Evolutionary conservation across 35 echinoderm and acorn worm genomes (phyloP).

Genomic region (Holothuria glaberrima): DNA sequence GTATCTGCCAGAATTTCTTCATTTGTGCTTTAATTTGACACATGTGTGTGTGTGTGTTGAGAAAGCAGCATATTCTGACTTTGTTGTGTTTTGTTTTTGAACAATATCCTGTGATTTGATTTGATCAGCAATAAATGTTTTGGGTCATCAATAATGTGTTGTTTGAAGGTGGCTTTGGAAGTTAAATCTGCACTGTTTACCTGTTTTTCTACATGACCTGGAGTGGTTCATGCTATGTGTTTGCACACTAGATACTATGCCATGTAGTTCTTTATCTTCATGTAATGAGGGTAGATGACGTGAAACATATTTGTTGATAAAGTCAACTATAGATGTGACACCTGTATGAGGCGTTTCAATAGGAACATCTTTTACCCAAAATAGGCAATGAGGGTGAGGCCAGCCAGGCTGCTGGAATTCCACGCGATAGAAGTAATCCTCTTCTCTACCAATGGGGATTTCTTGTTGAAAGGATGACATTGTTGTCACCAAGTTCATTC

Average conservation of each 20-base stretch:
- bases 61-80: not conserved
- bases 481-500: too few relatives aligned
- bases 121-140: too few relatives aligned
- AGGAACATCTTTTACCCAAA: constrained; percentile 40
- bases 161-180: constrained; percentile 67
- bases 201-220: constrained; percentile 74
- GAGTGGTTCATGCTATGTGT: constrained; percentile 67
- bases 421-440: constrained; percentile 61
- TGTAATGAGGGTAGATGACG: constrained; percentile 35
- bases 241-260: constrained; percentile 71
- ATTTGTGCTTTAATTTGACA: not conserved
- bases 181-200: constrained; percentile 73
- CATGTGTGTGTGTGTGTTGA: too few relatives aligned
- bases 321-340: constrained; percentile 31
- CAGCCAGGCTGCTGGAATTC: constrained; percentile 66
- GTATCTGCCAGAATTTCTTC: not conserved
- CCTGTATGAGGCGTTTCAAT: not conserved
- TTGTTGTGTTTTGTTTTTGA: not conserved
- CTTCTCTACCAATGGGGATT: constrained; percentile 66
- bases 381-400: constrained; percentile 49
- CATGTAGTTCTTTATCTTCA: constrained; percentile 62
- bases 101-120: not conserved
- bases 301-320: constrained; percentile 74
- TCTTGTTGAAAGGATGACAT: constrained; percentile 67
- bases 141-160: not conserved